A percentile compares a stretch with the other conserved stretches of the same genome.
phyloP scores from a whole-genome alignment of 2,797 vertebrate genomes.

The Falco concolor region DNA sequence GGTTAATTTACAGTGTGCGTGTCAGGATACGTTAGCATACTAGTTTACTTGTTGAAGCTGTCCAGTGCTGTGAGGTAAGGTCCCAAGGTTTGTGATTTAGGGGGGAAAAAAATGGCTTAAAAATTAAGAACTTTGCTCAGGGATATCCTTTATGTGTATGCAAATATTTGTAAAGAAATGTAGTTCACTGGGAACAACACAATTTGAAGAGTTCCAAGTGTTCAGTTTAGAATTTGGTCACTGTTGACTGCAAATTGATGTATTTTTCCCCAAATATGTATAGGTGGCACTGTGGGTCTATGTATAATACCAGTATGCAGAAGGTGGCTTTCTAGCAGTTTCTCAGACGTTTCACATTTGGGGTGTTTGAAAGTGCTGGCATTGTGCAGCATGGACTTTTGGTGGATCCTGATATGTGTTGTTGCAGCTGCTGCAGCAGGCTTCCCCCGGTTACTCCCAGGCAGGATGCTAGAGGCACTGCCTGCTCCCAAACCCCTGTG shows the following conservation, averaged over 20 bases:
- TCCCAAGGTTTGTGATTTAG: background rate
- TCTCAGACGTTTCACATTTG: background rate
- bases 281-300: conserved; percentile 44
- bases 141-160: background rate
- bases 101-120: background rate
- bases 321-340: conserved; percentile 45
- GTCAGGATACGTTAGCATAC: background rate
- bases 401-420: background rate
- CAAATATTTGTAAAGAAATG: background rate
- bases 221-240: background rate
- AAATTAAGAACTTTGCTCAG: background rate
- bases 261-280: background rate
- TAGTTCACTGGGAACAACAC: fast-evolving
- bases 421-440: background rate
- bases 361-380: background rate
- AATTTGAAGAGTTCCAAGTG: background rate
- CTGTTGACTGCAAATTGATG: background rate
- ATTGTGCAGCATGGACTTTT: background rate
- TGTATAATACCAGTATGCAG: background rate
- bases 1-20: background rate
- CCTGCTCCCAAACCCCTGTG: background rate
- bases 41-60: background rate
- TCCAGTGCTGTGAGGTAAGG: background rate
- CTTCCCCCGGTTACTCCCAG: background rate
- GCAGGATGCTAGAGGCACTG: background rate